Evolutionary conservation across 2,888 invertebrate genomes (phyloP), one percentile per base, ranked within the genome.

Genomic region (Melikaiella ostensackeni): DNA sequence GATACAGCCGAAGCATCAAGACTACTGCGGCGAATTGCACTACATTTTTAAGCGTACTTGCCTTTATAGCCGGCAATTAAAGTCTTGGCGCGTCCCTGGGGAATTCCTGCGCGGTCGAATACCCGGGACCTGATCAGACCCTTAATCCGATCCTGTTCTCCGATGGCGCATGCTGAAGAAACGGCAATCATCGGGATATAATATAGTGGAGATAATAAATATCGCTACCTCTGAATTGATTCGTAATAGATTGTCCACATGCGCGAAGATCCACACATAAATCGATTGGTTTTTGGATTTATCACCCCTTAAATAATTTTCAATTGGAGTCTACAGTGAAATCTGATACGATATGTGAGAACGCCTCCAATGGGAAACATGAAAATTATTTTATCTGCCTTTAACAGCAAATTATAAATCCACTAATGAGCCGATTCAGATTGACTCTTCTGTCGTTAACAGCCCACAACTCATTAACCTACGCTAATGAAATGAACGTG

Each of bases 381-480:
- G 16, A 16, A 16, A 16, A 16, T 16, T 42, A 42, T 42, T 42
- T 16, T 4, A 42, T 16, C 42, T 42, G 16, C 5, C 5, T 16
- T 16, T 1, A 42, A 42, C 16, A 42, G 16, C 16, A 16, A 42
- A 42, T 16, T 42, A 42, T 16, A 16, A 42, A 42, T 42, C 42
- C 33, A 46, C 66, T 66, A 66, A 66, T 66, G 42, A 66, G 66
- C 27, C 30, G 46, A 19, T 66, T 66, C 30, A 46, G 46, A 66
- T 66, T 66, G 66, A 66, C 46, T 66, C 66, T 30, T 55, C n/a
- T 66, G 11, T 42, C 27, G 42, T 46, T 46, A 46, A 33, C 33
- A 70, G 13, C 46, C 50, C 70, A 70, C 50, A 70, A 55, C 30
- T 70, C 50, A 55, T 55, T 55, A 70, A 70, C 50, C 70, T 33